Percentiles rank a stretch among this genome's conserved stretches.
Conservation (phyloP, 2,797 vertebrate genomes). For the Hypotaenidia philippensis region DNA sequence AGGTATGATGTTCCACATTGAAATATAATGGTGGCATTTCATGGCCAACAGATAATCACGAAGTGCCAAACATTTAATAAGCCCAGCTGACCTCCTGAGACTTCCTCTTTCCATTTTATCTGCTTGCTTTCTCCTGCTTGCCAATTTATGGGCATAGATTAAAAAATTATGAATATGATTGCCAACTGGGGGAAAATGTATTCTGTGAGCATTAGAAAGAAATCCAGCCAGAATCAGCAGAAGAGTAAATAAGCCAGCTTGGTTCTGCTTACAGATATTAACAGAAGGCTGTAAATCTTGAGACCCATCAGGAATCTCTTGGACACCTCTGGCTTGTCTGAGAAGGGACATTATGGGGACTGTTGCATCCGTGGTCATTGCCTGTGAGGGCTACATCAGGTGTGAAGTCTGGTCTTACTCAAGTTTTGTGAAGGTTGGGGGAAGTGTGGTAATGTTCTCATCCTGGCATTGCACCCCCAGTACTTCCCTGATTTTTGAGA, state of each 20-base stretch:
- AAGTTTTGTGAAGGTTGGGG: background rate
- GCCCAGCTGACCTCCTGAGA: background rate
- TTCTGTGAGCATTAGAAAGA: background rate
- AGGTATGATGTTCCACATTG: background rate
- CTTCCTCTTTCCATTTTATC: background rate
- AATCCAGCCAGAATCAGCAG: background rate
- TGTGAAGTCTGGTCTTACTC: background rate
- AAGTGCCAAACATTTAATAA: conserved; percentile 50
- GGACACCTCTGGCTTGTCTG: background rate
- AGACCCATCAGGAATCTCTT: background rate
- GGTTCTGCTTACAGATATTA: background rate
- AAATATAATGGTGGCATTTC: background rate
- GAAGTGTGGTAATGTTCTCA: background rate
- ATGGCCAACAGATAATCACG: background rate
- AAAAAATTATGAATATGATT: conserved; percentile 6
- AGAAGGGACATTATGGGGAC: background rate
- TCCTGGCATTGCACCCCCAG: background rate
- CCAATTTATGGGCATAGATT: conserved; percentile 1
- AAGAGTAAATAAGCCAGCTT: background rate
- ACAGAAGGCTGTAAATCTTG: background rate
- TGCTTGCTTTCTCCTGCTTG: background rate
- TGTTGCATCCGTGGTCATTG: fast-evolving
- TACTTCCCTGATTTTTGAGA: background rate
- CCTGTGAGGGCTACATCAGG: background rate
- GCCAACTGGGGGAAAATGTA: background rate